phyloP scores from a whole-genome alignment of 1,140 invertebrate species.

The Calliopsis andreniformis region DNA sequence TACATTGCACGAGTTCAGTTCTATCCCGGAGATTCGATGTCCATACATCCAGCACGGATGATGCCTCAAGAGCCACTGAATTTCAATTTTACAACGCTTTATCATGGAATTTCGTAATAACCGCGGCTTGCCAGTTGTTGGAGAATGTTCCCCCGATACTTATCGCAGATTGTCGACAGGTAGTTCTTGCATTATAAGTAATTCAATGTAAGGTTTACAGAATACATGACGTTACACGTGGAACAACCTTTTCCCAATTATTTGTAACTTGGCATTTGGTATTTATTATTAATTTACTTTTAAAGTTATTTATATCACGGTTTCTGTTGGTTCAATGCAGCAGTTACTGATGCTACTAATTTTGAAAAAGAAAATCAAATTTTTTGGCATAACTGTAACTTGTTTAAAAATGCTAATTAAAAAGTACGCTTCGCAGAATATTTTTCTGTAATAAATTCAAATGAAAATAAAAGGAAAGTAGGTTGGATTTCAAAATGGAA shows the following conservation, averaged over 20 bases:
- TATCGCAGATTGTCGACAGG: slow-evolving; percentile 23
- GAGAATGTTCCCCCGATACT: slow-evolving; percentile 14
- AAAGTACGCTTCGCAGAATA: too few species aligned
- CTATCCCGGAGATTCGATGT: slow-evolving; percentile 15
- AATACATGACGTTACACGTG: too few species aligned
- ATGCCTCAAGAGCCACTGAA: slow-evolving; percentile 6
- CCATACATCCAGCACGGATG: neutral
- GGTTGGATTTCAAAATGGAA: too few species aligned
- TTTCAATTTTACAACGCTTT: slow-evolving; percentile 19
- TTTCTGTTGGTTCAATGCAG: too few species aligned
- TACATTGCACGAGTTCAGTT: slow-evolving; percentile 11
- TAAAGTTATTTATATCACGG: too few species aligned
- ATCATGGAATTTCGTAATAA: slow-evolving; percentile 50
- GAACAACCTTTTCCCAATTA: neutral
- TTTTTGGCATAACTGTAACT: too few species aligned
- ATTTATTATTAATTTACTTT: neutral
- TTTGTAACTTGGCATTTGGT: neutral
- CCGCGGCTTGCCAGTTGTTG: neutral
- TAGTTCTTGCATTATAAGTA: slow-evolving; percentile 22
- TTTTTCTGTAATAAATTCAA: too few species aligned
- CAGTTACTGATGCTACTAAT: too few species aligned
- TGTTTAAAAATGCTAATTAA: too few species aligned
- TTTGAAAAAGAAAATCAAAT: too few species aligned
- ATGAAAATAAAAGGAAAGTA: too few species aligned
- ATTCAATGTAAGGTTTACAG: slow-evolving; percentile 31